A percentile compares a stretch with the other conserved stretches of the same genome.
These are phyloP conservation scores for Empidonax traillii DNA, from an alignment of 2,113 vertebrate species.

Conservation along the genomic window DNA sequence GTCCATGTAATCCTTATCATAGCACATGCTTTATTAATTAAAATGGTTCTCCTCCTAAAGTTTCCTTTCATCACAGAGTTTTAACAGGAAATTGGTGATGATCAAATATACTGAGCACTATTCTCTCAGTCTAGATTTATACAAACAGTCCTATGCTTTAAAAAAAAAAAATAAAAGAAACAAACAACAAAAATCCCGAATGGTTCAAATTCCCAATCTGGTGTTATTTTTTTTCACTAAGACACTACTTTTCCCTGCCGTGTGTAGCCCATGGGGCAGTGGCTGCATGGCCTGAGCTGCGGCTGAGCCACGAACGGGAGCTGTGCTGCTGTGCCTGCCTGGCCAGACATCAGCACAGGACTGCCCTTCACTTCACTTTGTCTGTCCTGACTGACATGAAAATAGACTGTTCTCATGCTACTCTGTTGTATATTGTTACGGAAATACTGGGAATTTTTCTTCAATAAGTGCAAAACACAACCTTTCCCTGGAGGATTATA, in stretches of 20 bases:
- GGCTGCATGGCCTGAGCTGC: neutral
- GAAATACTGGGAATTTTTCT: neutral
- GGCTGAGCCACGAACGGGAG: neutral
- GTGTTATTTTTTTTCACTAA: neutral
- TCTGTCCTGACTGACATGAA: neutral
- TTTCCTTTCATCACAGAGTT: neutral
- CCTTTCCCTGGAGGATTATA: neutral
- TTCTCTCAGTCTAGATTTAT: neutral
- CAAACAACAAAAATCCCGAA: neutral
- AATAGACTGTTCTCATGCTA: neutral
- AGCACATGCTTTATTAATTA: neutral
- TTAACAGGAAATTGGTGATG: neutral
- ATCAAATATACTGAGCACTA: neutral
- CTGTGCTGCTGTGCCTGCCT: neutral
- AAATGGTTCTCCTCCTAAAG: neutral
- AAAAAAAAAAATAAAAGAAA: neutral
- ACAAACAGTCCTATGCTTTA: neutral
- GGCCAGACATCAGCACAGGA: rapidly evolving
- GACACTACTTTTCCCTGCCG: neutral
- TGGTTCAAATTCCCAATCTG: neutral
- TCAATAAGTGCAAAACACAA: neutral
- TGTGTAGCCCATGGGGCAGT: neutral
- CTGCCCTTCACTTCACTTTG: neutral
- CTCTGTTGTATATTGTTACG: neutral
- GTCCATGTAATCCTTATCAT: neutral